Base-by-base conservation (phyloP, 1,140 invertebrate species). In the Cardiocondyla obscurior region DNA sequence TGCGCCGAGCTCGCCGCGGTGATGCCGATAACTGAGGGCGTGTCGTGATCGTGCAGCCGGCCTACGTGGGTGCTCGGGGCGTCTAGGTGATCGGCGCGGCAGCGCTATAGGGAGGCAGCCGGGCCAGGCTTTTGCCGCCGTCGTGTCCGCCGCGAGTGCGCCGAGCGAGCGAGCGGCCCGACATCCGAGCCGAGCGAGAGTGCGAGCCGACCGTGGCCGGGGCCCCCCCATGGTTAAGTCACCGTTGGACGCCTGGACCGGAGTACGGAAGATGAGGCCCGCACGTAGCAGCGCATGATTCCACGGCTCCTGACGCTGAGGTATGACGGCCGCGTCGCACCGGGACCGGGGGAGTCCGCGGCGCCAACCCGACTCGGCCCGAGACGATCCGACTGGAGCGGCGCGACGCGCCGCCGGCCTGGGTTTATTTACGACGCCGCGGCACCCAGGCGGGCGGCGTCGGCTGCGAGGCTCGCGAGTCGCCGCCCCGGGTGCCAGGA, bases 241-340 rank as follows among this genome's bases (percentile, higher is more conserved):
- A 16, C 44, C 3, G 88, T 62, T 88, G 89, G 91, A 92, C 90
- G 90, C 90, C 90, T 90, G 90, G 90, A 92, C 86, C 88, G 85
- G 82, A 90, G 72, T 74, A n/a, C 72, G 81, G 86, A 87, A 89
- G 90, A 92, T 92, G 90, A 92, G 86, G 85, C 28, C 72, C 85
- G 79, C 81, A 87, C 76, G 62, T 88, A 67, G 82, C 82, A 82
- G 82, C 82, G 83, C 81, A 83, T 90, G 87, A 92, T 88, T 89
- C 82, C 88, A 88, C 88, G 86, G 87, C 89, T 69, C 39, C 7
- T 73, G 86, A 84, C 87, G 88, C 84, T 85, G 87, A 92, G 90
- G 91, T 91, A 91, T 82, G 91, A 79, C 49, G 60, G 69, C 57
- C 14, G 19, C 36, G 33, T 12, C n/a, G 44, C 19, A 5, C 42